Evolutionary conservation across 1,140 invertebrate species (phyloP).

Genomic region (Heliothis subflexa): DNA sequence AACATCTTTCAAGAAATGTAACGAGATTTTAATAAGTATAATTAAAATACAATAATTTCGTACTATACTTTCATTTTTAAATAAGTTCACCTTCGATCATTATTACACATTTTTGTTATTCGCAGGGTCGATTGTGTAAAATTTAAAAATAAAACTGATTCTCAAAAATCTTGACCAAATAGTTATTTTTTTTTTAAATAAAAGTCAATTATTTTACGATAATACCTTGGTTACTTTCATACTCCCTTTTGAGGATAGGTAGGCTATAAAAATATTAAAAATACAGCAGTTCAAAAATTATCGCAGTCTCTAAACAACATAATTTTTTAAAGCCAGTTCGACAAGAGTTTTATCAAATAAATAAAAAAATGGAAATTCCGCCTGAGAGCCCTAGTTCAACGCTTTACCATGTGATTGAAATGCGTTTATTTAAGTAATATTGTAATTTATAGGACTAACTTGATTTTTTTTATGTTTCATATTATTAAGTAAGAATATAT

Average conservation of each 20-base stretch:
- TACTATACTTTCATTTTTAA: background rate
- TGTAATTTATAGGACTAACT: too few relatives aligned
- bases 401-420: too few relatives aligned
- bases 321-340: too few relatives aligned
- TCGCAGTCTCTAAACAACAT: too few relatives aligned
- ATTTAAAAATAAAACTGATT: background rate
- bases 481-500: too few relatives aligned
- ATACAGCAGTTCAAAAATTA: too few relatives aligned
- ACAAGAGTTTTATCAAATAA: too few relatives aligned
- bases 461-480: too few relatives aligned
- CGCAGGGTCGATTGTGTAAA: conserved; percentile 14
- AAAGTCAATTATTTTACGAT: background rate
- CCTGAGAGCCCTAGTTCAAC: too few relatives aligned
- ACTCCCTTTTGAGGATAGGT: background rate
- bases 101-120: conserved; percentile 6
- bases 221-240: background rate
- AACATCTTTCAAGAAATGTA: background rate
- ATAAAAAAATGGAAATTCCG: too few relatives aligned
- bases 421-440: too few relatives aligned
- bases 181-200: background rate
- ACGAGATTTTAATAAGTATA: background rate
- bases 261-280: too few relatives aligned
- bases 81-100: conserved; percentile 18
- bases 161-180: background rate
- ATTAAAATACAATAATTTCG: conserved; percentile 1